Evolutionary conservation across 1,140 invertebrate species (phyloP).

Genomic region (Epicauta chinensis): DNA sequence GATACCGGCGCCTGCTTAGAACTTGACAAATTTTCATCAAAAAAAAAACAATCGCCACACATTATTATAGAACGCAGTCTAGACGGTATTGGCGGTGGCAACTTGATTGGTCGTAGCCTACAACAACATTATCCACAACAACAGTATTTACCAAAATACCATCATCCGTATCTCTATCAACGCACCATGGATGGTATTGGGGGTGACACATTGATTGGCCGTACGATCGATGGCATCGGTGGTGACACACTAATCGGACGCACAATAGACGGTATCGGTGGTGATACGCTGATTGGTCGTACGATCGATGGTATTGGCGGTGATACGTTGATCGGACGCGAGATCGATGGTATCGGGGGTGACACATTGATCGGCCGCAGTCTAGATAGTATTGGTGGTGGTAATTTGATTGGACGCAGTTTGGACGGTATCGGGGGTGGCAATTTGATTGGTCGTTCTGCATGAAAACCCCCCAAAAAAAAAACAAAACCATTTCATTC

Average conservation of each 20-base stretch:
- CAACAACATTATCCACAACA: not conserved
- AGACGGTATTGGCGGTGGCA: constrained; percentile 3
- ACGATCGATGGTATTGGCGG: constrained; percentile 22
- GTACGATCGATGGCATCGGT: constrained; percentile 19
- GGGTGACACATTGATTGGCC: constrained; percentile 13
- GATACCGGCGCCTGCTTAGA: not conserved
- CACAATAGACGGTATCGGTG: constrained; percentile 16
- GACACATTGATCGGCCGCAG: constrained; percentile 7
- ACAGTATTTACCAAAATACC: no score
- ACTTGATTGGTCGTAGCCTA: not conserved
- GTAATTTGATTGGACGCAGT: constrained; percentile 14
- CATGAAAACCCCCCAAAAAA: not conserved
- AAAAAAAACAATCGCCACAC: no score
- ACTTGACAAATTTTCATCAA: not conserved
- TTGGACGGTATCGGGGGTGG: constrained; percentile 18
- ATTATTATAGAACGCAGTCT: not conserved
- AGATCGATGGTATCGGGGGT: constrained; percentile 19
- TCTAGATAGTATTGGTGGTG: constrained; percentile 19
- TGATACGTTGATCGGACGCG: constrained; percentile 15
- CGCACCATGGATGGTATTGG: constrained; percentile 20
- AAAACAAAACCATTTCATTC: not conserved
- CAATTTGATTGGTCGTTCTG: not conserved
- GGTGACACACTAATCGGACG: constrained; percentile 13
- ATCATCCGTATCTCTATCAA: not conserved
- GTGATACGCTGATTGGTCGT: constrained; percentile 8